Percentiles rank a stretch among this genome's conserved stretches.
Evolutionary conservation across 2,888 invertebrate genomes (phyloP).

Genomic region (Ectemnius lituratus): DNA sequence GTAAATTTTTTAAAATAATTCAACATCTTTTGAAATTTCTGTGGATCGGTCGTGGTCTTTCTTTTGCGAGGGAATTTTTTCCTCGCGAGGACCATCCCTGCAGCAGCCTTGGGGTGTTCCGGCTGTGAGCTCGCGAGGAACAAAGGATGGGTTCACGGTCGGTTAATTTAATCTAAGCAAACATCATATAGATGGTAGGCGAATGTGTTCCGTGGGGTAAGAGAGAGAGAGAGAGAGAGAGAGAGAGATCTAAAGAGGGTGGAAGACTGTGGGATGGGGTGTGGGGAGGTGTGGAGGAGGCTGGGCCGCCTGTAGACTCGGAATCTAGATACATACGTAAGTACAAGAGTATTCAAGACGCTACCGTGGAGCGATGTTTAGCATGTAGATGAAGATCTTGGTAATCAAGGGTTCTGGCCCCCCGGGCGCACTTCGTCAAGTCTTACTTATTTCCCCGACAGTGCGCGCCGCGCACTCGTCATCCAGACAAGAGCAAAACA

Average conservation of each 20-base stretch:
- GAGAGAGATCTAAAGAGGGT: slow-evolving; percentile 40
- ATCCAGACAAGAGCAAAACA: background rate
- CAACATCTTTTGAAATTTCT: too few species aligned
- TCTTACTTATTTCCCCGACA: slow-evolving; percentile 71
- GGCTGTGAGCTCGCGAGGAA: slow-evolving; percentile 59
- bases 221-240: slow-evolving; percentile 17
- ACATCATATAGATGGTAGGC: slow-evolving; percentile 73
- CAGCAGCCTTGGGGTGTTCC: slow-evolving; percentile 34
- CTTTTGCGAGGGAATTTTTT: slow-evolving; percentile 26
- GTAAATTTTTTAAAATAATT: too few species aligned
- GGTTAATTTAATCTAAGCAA: slow-evolving; percentile 77
- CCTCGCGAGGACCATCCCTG: slow-evolving; percentile 25
- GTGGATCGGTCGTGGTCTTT: too few species aligned
- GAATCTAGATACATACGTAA: slow-evolving; percentile 77
- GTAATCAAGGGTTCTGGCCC: slow-evolving; percentile 76
- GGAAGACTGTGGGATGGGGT: slow-evolving; percentile 41
- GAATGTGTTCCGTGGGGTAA: slow-evolving; percentile 67
- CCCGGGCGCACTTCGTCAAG: slow-evolving; percentile 76
- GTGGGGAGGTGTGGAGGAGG: slow-evolving; percentile 36
- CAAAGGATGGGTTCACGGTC: slow-evolving; percentile 70
- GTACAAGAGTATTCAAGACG: slow-evolving; percentile 75
- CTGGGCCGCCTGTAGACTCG: slow-evolving; percentile 53
- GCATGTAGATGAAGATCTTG: slow-evolving; percentile 78
- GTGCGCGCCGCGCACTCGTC: slow-evolving; percentile 53
- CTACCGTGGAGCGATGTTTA: slow-evolving; percentile 72